Evolutionary conservation across 2,888 invertebrate species (phyloP).

Genomic region (Doris montereyensis): DNA sequence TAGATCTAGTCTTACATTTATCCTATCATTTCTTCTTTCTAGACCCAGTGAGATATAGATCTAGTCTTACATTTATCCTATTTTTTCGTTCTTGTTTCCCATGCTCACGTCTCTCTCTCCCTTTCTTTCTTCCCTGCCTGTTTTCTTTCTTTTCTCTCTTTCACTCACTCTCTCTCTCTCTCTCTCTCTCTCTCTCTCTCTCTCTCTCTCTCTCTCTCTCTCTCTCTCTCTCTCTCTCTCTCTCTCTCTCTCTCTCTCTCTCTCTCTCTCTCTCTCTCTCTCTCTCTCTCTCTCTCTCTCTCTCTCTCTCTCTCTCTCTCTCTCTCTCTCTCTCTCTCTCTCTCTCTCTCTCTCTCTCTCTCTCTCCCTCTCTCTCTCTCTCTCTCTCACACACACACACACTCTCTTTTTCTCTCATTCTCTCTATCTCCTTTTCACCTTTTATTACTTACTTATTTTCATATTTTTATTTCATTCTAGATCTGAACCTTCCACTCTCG

Average conservation of each 20-base stretch:
- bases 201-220: conserved; percentile 4
- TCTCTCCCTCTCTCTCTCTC: conserved; percentile 23
- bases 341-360: conserved; percentile 13
- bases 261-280: conserved; percentile 18
- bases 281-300: conserved; percentile 22
- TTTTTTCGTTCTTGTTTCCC: no score
- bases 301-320: conserved; percentile 22
- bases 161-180: conserved; percentile 22
- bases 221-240: conserved; percentile 25
- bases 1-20: no score
- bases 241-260: conserved; percentile 14
- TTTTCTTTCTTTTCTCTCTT: no score
- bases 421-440: no score
- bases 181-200: conserved; percentile 22
- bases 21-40: no score
- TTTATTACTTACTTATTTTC: no score
- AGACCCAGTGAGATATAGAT: no score
- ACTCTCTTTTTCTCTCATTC: background rate
- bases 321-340: conserved; percentile 21
- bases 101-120: no score
- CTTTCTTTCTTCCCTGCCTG: no score
- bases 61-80: no score
- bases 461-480: no score
- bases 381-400: background rate
- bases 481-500: no score